Evolutionary conservation across 2,113 vertebrate genomes (phyloP).

Genomic region (Mandrillus leucophaeus): DNA sequence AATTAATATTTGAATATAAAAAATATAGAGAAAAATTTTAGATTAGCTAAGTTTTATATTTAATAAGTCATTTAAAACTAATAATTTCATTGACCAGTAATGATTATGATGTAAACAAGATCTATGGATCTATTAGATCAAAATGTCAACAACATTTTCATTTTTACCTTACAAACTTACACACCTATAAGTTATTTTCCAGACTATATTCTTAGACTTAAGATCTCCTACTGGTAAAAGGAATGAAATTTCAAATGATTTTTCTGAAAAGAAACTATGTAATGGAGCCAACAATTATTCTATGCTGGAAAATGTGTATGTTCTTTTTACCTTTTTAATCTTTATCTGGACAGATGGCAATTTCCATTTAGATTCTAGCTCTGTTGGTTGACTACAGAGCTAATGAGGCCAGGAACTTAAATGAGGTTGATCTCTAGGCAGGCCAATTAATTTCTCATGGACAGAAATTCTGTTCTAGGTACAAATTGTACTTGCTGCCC

Average conservation of each 20-base stretch:
- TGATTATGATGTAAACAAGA: not conserved
- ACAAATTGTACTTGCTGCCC: not conserved
- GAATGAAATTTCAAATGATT: not conserved
- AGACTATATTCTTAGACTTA: not conserved
- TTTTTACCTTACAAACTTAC: not conserved
- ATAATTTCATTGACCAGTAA: not conserved
- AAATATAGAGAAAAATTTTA: not conserved
- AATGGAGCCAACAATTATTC: not conserved
- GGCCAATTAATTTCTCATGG: slow-evolving; percentile 23
- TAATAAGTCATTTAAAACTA: slow-evolving; percentile 4
- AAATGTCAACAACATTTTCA: slow-evolving; percentile 1
- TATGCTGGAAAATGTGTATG: not conserved
- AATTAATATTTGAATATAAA: not conserved
- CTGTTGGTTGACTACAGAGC: not conserved
- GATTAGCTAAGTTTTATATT: not conserved
- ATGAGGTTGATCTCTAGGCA: not conserved
- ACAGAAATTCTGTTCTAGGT: not conserved
- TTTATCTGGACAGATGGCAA: not conserved
- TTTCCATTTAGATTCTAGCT: slow-evolving; percentile 27
- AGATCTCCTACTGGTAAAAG: not conserved
- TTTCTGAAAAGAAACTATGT: slow-evolving; percentile 30
- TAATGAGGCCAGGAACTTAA: not conserved
- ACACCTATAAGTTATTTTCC: not conserved
- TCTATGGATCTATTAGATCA: not conserved
- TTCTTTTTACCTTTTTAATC: not conserved